Base-by-base conservation (phyloP, 2,797 vertebrate genomes). In the Orestias chungarensis region DNA sequence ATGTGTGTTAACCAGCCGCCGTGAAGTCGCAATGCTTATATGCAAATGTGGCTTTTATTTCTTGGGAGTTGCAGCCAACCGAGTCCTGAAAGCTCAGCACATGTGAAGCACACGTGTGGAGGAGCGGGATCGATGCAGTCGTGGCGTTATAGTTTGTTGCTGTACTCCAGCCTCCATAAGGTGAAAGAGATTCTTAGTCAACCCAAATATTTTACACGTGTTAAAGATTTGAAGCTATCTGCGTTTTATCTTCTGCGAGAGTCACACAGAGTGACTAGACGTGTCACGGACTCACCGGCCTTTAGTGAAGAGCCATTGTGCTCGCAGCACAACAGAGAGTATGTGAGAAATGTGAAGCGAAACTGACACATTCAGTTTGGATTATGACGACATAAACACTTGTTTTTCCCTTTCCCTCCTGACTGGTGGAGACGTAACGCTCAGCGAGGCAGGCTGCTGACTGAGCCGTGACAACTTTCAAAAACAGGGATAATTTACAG, bases 281-380 rank as follows among this genome's bases (percentile, higher is more conserved):
- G 68, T 46, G 66, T 46, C 9, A 66, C 68, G 70, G 64, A 38
- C 64, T 38, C 70, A 27, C 31, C 1, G 7, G 62, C 50, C 33
- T 82, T 71, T 83, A n/a, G 73, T 79, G 65, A 76, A 50, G 25
- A 70, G 84, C 91, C 87, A 88, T 57, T 52, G 70, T 42, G 78
- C 71, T 78, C 49, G 27, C 66, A 64, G 40, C n/a, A 93, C 91
- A 93, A 93, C 85, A 50, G 73, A 29, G 6, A 84, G 87, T 87
- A 86, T 80, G 87, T n/a, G 25, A 83, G 73, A 92, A 93, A 94
- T 94, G 90, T 82, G 93, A 93, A 94, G 91, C 78, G 92, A 93
- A 94, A 94, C 92, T 82, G 69, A 88, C 83, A 80, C 29, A 74
- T 9, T 59, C 57, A 62, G 55, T 54, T 12, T 42, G 42, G 52